A percentile compares a stretch with the other conserved stretches of the same genome.
These are phyloP conservation scores for Callorhinus ursinus DNA, from an alignment of 2,113 vertebrate genomes.

Conservation along the genomic window DNA sequence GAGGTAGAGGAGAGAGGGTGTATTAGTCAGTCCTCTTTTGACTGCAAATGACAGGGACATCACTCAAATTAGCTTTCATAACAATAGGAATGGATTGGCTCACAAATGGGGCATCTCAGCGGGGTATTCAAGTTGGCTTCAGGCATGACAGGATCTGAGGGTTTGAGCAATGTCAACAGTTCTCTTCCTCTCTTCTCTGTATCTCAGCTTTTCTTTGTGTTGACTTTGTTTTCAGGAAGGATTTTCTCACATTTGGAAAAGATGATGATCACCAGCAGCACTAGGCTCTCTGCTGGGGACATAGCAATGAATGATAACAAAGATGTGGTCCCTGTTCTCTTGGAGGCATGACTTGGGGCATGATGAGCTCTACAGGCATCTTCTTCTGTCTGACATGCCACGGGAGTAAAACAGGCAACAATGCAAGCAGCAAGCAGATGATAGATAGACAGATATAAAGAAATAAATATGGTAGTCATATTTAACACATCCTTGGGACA, in stretches of 20 bases:
- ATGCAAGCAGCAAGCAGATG: neutral
- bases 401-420: neutral
- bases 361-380: neutral
- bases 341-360: neutral
- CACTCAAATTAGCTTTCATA: conserved; percentile 31
- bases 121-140: neutral
- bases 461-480: neutral
- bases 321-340: neutral
- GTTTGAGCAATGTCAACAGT: neutral
- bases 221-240: neutral
- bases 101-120: neutral
- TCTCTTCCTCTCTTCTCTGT: neutral
- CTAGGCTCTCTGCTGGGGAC: neutral
- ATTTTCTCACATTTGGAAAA: conserved; percentile 19
- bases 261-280: neutral
- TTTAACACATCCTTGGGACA: neutral
- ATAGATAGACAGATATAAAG: neutral
- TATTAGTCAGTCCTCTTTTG: conserved; percentile 21
- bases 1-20: neutral
- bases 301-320: neutral
- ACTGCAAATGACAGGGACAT: conserved; percentile 19
- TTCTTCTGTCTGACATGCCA: neutral
- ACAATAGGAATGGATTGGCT: neutral
- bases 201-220: neutral
- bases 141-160: neutral